Conservation (phyloP, 2,113 vertebrate genomes). For the Pardalotus punctatus region DNA sequence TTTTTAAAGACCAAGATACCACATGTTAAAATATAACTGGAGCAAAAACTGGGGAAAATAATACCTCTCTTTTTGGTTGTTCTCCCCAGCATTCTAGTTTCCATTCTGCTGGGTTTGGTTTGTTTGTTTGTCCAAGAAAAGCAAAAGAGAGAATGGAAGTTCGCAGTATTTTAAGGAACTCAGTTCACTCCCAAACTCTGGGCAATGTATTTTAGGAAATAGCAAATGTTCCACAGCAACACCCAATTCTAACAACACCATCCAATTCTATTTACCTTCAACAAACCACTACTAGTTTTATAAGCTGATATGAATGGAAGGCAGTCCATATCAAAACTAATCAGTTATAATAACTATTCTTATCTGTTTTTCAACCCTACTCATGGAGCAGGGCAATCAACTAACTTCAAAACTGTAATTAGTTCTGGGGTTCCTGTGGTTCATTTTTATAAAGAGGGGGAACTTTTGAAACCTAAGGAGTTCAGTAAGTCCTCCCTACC, state of each 20-base stretch:
- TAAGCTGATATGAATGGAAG: neutral
- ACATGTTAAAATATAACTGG: neutral
- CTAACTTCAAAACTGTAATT: neutral
- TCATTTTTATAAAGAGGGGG: neutral
- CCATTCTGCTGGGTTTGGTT: neutral
- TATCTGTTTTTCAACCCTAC: neutral
- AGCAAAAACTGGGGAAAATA: neutral
- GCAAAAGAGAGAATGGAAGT: neutral
- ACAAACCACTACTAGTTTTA: neutral
- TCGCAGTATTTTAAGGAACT: neutral
- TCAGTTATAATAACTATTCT: neutral
- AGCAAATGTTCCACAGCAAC: neutral
- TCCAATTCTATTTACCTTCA: neutral
- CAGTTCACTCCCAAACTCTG: accelerated
- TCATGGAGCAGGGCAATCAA: neutral
- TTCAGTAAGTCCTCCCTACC: neutral
- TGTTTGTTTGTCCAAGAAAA: neutral
- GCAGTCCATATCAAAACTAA: neutral
- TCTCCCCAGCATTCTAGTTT: neutral
- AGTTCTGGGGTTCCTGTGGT: neutral
- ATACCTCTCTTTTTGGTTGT: neutral
- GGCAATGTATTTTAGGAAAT: neutral
- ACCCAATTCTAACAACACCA: neutral
- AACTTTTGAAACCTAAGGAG: neutral
- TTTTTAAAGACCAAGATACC: neutral